Conservation (phyloP, 2,113 vertebrate species). For the Pongo abelii region DNA sequence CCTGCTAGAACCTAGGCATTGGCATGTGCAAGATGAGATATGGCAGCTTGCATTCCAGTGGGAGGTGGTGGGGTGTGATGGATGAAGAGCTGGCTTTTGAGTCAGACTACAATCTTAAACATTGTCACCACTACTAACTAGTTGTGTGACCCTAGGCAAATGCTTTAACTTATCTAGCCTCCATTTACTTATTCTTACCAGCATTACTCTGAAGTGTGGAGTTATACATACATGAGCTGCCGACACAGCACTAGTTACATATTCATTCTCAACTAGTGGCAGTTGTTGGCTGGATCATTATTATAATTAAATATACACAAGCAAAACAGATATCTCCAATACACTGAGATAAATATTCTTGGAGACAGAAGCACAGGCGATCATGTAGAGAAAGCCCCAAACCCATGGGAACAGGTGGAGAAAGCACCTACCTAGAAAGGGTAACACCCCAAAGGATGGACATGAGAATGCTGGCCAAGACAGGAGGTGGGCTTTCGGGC, state of each 20-base stretch:
- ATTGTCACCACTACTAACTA: background rate
- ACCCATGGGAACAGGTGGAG: background rate
- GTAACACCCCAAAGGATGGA: background rate
- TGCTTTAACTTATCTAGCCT: background rate
- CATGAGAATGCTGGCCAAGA: background rate
- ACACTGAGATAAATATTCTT: background rate
- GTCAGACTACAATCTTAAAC: background rate
- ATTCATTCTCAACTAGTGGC: background rate
- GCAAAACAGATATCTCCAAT: background rate
- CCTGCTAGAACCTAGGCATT: background rate
- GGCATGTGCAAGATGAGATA: rapidly evolving
- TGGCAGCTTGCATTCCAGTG: rapidly evolving
- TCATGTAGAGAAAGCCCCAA: too few relatives aligned
- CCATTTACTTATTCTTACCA: background rate
- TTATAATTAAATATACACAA: background rate
- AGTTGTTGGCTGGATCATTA: background rate
- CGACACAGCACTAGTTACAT: too few relatives aligned
- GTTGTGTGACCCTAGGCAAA: background rate
- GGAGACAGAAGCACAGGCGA: background rate
- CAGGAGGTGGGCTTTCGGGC: background rate
- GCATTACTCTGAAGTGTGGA: background rate
- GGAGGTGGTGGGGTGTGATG: background rate
- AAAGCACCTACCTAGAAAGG: background rate
- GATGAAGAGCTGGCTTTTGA: background rate
- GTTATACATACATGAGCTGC: background rate